A percentile compares a stretch with the other conserved stretches of the same genome.
Evolutionary conservation across 2,888 invertebrate species (phyloP).

Genomic region (Herminia tarsipennalis): DNA sequence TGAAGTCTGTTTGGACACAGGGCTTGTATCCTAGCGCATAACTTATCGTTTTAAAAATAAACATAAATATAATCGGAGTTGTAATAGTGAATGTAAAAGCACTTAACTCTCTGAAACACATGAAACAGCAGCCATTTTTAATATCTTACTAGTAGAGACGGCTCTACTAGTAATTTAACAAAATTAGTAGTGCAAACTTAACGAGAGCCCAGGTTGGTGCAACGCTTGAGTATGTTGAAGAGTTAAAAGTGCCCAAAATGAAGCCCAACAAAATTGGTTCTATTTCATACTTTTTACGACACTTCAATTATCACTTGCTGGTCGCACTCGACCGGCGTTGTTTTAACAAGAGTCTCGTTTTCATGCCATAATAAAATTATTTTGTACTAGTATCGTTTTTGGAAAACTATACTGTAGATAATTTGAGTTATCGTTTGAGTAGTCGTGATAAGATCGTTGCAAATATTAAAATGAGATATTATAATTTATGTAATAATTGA

Average conservation of each 20-base stretch:
- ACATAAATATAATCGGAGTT: too few species aligned
- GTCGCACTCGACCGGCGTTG: background rate
- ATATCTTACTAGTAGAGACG: too few species aligned
- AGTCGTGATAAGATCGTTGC: background rate
- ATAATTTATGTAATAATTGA: background rate
- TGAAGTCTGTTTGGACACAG: too few species aligned
- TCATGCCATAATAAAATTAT: background rate
- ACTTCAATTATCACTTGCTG: conserved; percentile 21
- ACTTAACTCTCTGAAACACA: too few species aligned
- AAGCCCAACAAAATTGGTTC: conserved; percentile 7
- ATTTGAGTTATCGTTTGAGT: background rate
- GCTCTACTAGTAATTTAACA: too few species aligned
- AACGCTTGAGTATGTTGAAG: conserved; percentile 15
- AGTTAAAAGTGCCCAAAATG: conserved; percentile 10
- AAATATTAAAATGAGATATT: background rate
- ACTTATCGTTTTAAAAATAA: too few species aligned
- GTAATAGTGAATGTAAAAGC: too few species aligned
- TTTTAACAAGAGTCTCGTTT: conserved; percentile 5
- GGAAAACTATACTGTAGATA: background rate
- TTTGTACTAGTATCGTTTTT: background rate
- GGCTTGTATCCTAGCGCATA: too few species aligned
- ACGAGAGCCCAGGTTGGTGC: conserved; percentile 8
- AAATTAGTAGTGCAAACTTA: background rate
- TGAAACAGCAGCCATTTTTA: too few species aligned
- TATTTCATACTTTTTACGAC: background rate